Evolutionary conservation across 37 sponge, comb jelly and placozoan genomes (phyloP).

Genomic region (Beroe forskalii): DNA sequence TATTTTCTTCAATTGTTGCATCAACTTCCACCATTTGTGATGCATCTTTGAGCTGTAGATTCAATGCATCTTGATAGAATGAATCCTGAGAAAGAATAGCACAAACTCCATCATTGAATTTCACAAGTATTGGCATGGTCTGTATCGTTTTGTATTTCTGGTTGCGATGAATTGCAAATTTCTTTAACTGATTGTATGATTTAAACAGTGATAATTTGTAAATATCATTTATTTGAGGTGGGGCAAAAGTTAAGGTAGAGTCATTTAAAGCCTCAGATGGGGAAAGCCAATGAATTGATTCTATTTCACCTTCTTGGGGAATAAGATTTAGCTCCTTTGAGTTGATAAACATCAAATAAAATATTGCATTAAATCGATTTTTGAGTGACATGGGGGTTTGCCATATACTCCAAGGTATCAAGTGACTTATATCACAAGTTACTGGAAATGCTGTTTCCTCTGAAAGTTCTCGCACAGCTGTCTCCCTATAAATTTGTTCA

Average conservation of each 20-base stretch:
- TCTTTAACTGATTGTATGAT: background rate
- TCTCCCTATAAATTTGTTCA: background rate
- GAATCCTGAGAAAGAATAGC: background rate
- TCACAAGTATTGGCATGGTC: background rate
- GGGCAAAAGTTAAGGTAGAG: background rate
- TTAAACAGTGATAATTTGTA: background rate
- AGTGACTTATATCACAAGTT: background rate
- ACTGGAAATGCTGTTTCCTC: slow-evolving; percentile 31
- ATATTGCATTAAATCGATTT: slow-evolving; percentile 7
- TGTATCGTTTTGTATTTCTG: background rate
- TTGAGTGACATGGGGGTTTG: background rate
- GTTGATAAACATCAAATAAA: background rate
- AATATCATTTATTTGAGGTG: background rate
- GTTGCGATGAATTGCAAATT: background rate
- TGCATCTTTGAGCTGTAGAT: slow-evolving; percentile 2
- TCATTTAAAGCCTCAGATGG: slow-evolving; percentile 14
- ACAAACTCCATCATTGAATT: background rate
- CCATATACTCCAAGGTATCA: slow-evolving; percentile 42
- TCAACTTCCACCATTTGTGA: background rate
- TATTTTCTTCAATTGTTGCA: background rate
- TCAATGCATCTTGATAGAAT: background rate
- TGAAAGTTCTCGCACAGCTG: slow-evolving; percentile 7
- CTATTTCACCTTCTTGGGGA: slow-evolving; percentile 18
- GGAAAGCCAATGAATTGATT: slow-evolving; percentile 17
- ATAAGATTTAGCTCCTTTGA: background rate